Conservation (phyloP, 2,113 vertebrate genomes). For the Oncorhynchus mykiss region DNA sequence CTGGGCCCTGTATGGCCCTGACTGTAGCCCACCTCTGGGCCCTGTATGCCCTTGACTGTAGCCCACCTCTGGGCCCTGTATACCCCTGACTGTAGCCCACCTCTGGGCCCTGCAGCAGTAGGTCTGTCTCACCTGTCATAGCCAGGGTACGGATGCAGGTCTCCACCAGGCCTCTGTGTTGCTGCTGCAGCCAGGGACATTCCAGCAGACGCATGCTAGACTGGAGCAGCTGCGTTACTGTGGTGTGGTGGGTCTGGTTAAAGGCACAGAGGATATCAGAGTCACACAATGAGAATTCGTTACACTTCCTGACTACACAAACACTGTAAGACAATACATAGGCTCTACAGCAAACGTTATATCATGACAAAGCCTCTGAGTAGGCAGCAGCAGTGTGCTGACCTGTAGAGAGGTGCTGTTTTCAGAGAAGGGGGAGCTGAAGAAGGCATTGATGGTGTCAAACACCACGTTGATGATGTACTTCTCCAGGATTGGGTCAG, state of each 20-base stretch:
- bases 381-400: not conserved
- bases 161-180: slow-evolving; percentile 87
- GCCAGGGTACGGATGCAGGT: slow-evolving; percentile 90
- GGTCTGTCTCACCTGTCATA: slow-evolving; percentile 81
- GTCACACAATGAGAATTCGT: too few species aligned
- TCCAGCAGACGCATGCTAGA: slow-evolving; percentile 88
- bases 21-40: too few species aligned
- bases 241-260: slow-evolving; percentile 88
- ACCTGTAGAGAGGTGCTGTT: slow-evolving; percentile 97
- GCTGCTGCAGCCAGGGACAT: slow-evolving; percentile 92
- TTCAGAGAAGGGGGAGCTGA: slow-evolving; percentile 96
- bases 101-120: not conserved
- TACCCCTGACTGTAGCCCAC: too few species aligned
- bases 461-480: slow-evolving; percentile 92
- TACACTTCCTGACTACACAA: too few species aligned
- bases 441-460: slow-evolving; percentile 93
- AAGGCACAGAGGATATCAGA: too few species aligned
- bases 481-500: slow-evolving; percentile 89
- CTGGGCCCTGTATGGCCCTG: too few species aligned
- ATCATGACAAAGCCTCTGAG: too few species aligned
- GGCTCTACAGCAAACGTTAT: too few species aligned
- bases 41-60: too few species aligned
- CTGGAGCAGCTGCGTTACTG: slow-evolving; percentile 89
- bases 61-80: too few species aligned
- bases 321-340: too few species aligned